Evolutionary conservation across 1,140 invertebrate species (phyloP).

Genomic region (Ostrea denselamellosa): DNA sequence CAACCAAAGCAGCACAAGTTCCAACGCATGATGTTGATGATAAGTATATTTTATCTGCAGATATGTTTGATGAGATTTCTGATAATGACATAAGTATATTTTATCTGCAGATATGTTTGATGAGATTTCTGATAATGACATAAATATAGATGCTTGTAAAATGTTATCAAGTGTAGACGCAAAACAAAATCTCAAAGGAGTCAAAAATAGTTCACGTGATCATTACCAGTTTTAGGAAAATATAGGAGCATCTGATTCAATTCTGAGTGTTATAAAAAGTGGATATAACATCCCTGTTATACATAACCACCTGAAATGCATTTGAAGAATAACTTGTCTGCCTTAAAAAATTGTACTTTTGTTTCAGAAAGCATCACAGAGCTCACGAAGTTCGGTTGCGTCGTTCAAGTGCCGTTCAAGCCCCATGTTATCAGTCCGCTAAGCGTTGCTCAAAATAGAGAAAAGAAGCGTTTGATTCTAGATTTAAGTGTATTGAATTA

Average conservation of each 20-base stretch:
- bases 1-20: not conserved
- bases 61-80: not conserved
- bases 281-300: not conserved
- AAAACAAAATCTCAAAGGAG: too few species aligned
- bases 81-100: too few species aligned
- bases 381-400: too few species aligned
- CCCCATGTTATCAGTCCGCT: conserved; percentile 41
- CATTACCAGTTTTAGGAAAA: too few species aligned
- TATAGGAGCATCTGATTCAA: too few species aligned
- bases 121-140: not conserved
- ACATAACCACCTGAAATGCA: not conserved
- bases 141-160: too few species aligned
- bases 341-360: not conserved
- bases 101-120: not conserved
- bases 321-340: conserved; percentile 20
- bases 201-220: too few species aligned
- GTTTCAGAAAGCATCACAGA: too few species aligned
- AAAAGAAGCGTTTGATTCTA: conserved; percentile 44
- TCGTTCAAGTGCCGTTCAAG: too few species aligned
- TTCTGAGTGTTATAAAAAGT: too few species aligned
- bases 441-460: conserved; percentile 24
- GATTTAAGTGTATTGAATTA: conserved; percentile 41
- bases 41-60: not conserved
- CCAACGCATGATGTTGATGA: not conserved
- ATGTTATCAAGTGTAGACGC: too few species aligned